Evolutionary conservation across 2,113 vertebrate genomes (phyloP).

Genomic region (Tragelaphus strepsiceros): DNA sequence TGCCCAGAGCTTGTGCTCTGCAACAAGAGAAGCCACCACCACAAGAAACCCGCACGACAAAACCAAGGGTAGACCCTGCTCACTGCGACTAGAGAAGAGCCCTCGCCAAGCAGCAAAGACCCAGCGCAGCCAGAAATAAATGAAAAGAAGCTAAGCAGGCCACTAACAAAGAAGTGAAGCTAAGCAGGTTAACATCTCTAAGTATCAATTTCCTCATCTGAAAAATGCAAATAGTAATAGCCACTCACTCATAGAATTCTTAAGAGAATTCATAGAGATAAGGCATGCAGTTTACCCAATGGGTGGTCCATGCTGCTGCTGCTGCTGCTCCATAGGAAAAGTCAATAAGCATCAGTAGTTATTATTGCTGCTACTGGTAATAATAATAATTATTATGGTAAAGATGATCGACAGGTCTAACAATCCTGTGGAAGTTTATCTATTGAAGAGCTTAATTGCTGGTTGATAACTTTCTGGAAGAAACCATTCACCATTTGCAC

Average conservation of each 20-base stretch:
- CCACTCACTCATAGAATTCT: not conserved
- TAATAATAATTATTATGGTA: not conserved
- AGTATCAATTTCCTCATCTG: not conserved
- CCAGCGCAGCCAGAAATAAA: not conserved
- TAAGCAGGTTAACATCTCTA: not conserved
- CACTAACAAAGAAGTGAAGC: not conserved
- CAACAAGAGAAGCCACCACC: not conserved
- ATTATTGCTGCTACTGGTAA: not conserved
- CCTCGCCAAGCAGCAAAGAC: not conserved
- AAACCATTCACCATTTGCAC: not conserved
- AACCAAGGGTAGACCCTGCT: not conserved
- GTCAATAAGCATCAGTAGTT: not conserved
- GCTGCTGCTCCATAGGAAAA: not conserved
- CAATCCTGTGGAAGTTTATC: not conserved
- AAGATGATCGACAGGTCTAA: not conserved
- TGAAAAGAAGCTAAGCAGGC: not conserved
- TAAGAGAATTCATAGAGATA: not conserved
- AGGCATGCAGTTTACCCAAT: not conserved
- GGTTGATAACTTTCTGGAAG: not conserved
- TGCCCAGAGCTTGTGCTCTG: not conserved
- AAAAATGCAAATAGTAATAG: not conserved
- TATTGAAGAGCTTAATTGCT: not conserved
- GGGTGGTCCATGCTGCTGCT: not conserved
- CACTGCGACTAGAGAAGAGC: not conserved
- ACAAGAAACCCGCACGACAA: not conserved